Evolutionary conservation across 2,888 invertebrate species (phyloP), one percentile per base, ranked within the genome.

Genomic region (Tricholauxania praeusta): DNA sequence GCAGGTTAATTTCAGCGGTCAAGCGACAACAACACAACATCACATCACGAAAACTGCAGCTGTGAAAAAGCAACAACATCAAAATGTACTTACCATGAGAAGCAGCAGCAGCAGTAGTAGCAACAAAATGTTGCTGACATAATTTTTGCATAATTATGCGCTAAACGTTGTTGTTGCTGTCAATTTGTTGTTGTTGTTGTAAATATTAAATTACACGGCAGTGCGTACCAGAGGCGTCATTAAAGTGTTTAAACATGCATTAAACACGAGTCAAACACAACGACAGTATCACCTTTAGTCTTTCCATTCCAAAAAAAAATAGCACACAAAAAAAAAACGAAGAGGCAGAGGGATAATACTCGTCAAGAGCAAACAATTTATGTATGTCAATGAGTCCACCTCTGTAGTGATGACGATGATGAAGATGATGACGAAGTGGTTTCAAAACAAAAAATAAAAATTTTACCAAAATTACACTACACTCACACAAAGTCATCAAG

Each of bases 71-170:
- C 22, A 22, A 57, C 57, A 28, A 57, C 57, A 57, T 28, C 28
- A 57, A 15, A 15, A 57, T 14, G 12, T 28, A 57, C 32, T 39
- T 17, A 47, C 2, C 62, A 60, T 0, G 32, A 32, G n/a, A n/a
- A n/a, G 39, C 60, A 60, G 15, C 28, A 39, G n/a, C 39, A 60
- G 32, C 39, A 22, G 59, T 28, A 12, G 28, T 28, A 60, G 15
- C n/a, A 62, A 47, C 62, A 62, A 32, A 39, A 62, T 62, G 32
- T 39, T 62, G 62, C 62, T 62, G 62, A 62, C 62, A 62, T 62
- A 62, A 62, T 62, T 62, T 62, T 39, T 62, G 62, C 62, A 62
- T 62, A 62, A 62, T 62, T 62, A 47, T 62, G n/a, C 47, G 17
- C 62, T 47, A 39, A 32, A 32, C 47, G 32, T 62, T 39, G 62